phyloP scores from a whole-genome alignment of 1,140 invertebrate genomes.

The Semibalanus balanoides region DNA sequence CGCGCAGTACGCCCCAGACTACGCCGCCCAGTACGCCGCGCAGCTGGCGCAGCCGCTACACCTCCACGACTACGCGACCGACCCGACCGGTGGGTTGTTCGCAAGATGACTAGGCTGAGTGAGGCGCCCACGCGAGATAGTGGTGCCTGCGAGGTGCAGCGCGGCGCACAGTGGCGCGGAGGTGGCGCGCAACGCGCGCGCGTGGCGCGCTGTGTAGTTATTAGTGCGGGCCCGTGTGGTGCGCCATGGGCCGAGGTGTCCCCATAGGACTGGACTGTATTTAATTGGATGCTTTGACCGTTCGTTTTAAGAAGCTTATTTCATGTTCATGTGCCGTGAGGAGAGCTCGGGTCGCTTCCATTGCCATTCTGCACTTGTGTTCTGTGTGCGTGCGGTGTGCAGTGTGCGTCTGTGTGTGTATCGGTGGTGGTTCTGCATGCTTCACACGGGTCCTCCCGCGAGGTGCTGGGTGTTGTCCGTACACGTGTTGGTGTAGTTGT shows the following conservation, averaged over 20 bases:
- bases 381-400: neutral
- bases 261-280: neutral
- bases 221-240: neutral
- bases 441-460: neutral
- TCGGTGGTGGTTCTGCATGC: neutral
- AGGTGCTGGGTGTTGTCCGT: neutral
- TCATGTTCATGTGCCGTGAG: neutral
- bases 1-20: neutral
- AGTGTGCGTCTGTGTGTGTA: no score
- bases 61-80: neutral
- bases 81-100: slow-evolving; percentile 5
- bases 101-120: neutral
- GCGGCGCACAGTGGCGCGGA: no score
- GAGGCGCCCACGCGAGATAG: no score
- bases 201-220: neutral
- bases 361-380: neutral
- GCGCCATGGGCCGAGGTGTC: neutral
- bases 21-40: neutral
- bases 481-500: neutral
- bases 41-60: slow-evolving; percentile 3
- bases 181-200: no score
- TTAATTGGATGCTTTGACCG: neutral
- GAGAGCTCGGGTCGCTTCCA: neutral
- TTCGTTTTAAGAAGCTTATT: slow-evolving; percentile 1
- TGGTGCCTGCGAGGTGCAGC: no score